Evolutionary conservation across 2,888 invertebrate species (phyloP).

Genomic region (Halictus quadricinctus): DNA sequence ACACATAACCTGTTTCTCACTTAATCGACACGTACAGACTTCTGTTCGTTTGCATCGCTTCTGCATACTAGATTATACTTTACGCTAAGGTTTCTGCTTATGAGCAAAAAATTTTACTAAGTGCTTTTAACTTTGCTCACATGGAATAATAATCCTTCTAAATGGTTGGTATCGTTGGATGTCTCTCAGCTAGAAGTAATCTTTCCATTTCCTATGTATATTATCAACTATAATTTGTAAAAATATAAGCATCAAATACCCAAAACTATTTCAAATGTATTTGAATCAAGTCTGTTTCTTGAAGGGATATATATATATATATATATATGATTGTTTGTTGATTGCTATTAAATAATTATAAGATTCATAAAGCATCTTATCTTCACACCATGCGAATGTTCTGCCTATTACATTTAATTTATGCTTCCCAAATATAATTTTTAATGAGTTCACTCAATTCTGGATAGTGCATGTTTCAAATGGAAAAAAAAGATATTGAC

Average conservation of each 20-base stretch:
- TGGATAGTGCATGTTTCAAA: conserved; percentile 64
- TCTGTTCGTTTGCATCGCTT: conserved; percentile 44
- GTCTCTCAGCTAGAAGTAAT: conserved; percentile 27
- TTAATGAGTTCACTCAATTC: conserved; percentile 39
- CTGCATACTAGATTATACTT: conserved; percentile 31
- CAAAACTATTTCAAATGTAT: not conserved
- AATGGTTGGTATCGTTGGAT: not conserved
- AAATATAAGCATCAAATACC: conserved; percentile 1
- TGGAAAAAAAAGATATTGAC: conserved; percentile 36
- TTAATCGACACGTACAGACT: conserved; percentile 28
- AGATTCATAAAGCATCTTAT: conserved; percentile 43
- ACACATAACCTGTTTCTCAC: conserved; percentile 28
- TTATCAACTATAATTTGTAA: conserved; percentile 26
- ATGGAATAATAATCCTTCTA: conserved; percentile 10
- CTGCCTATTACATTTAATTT: conserved; percentile 45
- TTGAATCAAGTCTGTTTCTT: not conserved
- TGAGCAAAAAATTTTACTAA: conserved; percentile 26
- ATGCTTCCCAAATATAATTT: conserved; percentile 43
- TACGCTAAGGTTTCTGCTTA: conserved; percentile 46
- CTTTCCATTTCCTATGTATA: conserved; percentile 16
- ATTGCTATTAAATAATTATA: conserved; percentile 16
- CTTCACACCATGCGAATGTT: conserved; percentile 46
- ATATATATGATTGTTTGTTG: not conserved
- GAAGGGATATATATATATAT: not conserved
- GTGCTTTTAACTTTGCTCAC: conserved; percentile 37